Percentiles rank a stretch among this genome's conserved stretches.
phyloP scores from a whole-genome alignment of 2,797 vertebrate genomes.

The Siniperca obscura region DNA sequence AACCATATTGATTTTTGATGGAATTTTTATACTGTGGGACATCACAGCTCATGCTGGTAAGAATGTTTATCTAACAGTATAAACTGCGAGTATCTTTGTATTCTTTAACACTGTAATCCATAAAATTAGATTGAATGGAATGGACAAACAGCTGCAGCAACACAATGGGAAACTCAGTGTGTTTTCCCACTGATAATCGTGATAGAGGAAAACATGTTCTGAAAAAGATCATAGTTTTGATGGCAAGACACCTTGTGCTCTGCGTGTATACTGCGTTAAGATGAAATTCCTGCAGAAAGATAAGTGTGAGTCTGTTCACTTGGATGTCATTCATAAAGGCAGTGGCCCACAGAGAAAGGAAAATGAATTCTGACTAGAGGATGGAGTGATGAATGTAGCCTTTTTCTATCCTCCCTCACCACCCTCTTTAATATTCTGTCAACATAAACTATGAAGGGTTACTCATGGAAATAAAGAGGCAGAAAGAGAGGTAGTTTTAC shows the following conservation, averaged over 20 bases:
- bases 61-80: conserved; percentile 9
- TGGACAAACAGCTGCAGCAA: conserved; percentile 3
- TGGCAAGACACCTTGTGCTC: conserved; percentile 40
- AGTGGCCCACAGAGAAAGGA: conserved; percentile 46
- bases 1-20: conserved; percentile 16
- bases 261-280: conserved; percentile 42
- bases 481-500: conserved; percentile 78
- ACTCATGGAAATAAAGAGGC: conserved; percentile 80
- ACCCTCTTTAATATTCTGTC: conserved; percentile 80
- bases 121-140: conserved; percentile 61
- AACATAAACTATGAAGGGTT: conserved; percentile 77
- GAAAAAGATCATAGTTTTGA: conserved; percentile 51
- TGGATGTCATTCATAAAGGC: conserved; percentile 70
- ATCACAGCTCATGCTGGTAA: neutral
- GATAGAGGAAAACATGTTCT: conserved; percentile 49
- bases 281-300: conserved; percentile 59
- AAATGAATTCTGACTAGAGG: conserved; percentile 55
- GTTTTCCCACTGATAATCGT: conserved; percentile 61
- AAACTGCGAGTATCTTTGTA: conserved; percentile 7
- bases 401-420: conserved; percentile 54
- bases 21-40: neutral
- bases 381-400: conserved; percentile 67
- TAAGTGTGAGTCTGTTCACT: conserved; percentile 65
- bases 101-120: conserved; percentile 38
- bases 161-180: conserved; percentile 29